Percentiles rank a stretch among this genome's conserved stretches.
Conservation (phyloP, 2,113 vertebrate genomes). For the Elephas maximus region DNA sequence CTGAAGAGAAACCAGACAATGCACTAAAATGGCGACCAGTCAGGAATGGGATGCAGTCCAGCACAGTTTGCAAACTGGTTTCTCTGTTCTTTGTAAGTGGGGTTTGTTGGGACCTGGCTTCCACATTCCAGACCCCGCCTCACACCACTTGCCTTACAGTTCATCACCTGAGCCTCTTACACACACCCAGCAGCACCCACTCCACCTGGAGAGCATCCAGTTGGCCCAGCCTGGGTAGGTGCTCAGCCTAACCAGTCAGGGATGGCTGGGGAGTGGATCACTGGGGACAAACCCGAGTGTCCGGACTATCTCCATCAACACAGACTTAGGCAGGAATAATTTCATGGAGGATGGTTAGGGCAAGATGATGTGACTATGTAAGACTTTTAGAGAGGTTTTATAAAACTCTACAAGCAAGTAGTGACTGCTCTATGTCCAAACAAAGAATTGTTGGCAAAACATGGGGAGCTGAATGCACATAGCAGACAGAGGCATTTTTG, state of each 20-base stretch:
- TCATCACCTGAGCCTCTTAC: accelerated
- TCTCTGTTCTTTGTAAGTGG: neutral
- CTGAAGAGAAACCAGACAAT: too few relatives aligned
- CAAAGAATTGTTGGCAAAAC: neutral
- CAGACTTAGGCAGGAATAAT: neutral
- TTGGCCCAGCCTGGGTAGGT: too few relatives aligned
- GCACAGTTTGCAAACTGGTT: neutral
- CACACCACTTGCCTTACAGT: neutral
- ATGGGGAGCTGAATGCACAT: neutral
- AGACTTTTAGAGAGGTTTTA: neutral
- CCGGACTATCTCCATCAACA: accelerated
- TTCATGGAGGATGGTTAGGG: neutral
- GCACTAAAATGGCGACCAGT: neutral
- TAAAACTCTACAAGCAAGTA: neutral
- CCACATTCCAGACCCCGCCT: accelerated
- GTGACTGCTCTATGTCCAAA: neutral
- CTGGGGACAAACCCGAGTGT: accelerated
- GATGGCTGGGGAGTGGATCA: neutral
- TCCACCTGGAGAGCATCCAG: neutral
- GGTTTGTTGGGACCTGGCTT: neutral
- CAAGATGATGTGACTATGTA: accelerated
- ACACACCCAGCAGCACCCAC: too few relatives aligned
- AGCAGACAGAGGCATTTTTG: accelerated
- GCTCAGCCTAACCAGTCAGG: neutral
- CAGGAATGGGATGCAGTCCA: too few relatives aligned